Conservation (phyloP, 2,113 vertebrate genomes). For the Tupaia chinensis region DNA sequence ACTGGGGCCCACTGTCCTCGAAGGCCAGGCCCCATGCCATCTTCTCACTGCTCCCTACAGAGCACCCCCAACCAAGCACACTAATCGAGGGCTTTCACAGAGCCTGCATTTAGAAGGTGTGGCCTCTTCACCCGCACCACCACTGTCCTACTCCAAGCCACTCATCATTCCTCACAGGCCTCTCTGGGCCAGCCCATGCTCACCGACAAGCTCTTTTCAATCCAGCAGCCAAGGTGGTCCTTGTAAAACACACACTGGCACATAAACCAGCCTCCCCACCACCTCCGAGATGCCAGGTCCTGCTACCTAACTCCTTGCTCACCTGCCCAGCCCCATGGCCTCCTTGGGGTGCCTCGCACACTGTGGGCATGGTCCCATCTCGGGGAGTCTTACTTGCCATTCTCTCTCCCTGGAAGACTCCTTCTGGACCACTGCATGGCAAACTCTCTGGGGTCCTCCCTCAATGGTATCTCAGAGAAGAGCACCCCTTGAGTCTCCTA, state of each 20-base stretch:
- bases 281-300: not conserved
- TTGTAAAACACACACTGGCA: not conserved
- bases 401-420: not conserved
- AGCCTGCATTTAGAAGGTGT: not conserved
- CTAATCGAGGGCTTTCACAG: not conserved
- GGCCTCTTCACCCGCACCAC: not conserved
- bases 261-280: not conserved
- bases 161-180: not conserved
- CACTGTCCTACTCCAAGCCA: not conserved
- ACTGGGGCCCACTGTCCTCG: not conserved
- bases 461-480: not conserved
- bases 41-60: not conserved
- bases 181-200: not conserved
- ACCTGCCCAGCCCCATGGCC: not conserved
- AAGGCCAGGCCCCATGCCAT: not conserved
- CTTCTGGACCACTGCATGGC: rapidly evolving
- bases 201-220: not conserved
- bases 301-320: not conserved
- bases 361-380: not conserved
- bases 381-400: not conserved
- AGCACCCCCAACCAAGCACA: not conserved
- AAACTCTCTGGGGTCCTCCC: not conserved
- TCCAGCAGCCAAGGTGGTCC: not conserved
- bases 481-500: not conserved
- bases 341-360: not conserved